These are phyloP conservation scores for Cybosia mesomella DNA, from an alignment of 2,888 invertebrate genomes.

Conservation along the genomic window DNA sequence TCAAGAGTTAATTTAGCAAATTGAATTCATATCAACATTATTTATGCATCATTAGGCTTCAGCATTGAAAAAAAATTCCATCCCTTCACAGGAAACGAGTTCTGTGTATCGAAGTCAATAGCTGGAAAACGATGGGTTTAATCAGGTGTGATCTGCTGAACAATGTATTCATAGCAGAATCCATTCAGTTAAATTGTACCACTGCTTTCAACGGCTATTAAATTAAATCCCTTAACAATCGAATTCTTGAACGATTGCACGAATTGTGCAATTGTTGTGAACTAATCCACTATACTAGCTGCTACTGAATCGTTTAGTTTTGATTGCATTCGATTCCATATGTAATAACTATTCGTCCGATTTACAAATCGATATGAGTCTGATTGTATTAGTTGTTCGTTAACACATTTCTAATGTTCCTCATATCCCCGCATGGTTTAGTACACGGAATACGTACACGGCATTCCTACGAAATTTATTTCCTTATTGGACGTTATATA, in stretches of 20 bases:
- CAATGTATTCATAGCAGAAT: background rate
- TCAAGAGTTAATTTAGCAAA: background rate
- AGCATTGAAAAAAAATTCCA: background rate
- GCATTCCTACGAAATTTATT: too few relatives aligned
- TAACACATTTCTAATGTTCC: too few relatives aligned
- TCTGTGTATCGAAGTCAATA: background rate
- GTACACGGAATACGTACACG: too few relatives aligned
- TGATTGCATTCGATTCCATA: background rate
- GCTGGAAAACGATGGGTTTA: background rate
- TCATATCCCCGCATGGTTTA: too few relatives aligned
- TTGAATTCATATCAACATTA: background rate
- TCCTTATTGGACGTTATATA: too few relatives aligned
- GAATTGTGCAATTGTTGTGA: constrained; percentile 2
- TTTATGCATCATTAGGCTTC: background rate
- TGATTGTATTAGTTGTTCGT: background rate
- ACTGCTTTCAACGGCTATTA: background rate
- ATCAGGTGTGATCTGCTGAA: background rate
- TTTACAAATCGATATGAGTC: background rate
- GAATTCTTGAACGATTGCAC: background rate
- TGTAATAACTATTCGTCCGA: background rate
- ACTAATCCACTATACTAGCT: background rate
- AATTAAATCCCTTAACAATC: background rate
- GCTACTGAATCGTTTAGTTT: background rate
- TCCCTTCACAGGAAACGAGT: background rate
- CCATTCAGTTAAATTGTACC: background rate